Base-by-base conservation (phyloP, 2,797 vertebrate genomes). In the Crenichthys baileyi region DNA sequence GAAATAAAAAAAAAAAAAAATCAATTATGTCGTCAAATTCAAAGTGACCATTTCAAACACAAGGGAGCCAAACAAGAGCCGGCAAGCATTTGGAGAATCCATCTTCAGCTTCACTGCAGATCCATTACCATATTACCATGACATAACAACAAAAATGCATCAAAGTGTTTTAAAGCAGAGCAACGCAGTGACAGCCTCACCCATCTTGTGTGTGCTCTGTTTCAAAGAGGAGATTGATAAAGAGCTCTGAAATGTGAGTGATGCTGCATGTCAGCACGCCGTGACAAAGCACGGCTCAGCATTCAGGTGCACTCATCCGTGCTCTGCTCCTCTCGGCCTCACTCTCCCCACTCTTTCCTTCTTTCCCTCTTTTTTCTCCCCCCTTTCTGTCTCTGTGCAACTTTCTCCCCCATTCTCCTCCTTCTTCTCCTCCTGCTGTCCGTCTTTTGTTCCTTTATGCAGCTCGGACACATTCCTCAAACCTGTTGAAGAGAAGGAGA, bases 391-490 rank as follows among this genome's bases (percentile, higher is more conserved):
- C 83, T 91, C 85, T 2, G 31, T 7, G 31, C 88, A 77, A 89
- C 85, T 85, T 79, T 83, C 89, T 73, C 70, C 31, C 76, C 15
- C 58, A 41, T 48, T 70, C 65, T 76, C 46, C 70, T 79, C 55
- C n/a, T 85, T n/a, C 79, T 80, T 77, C 78, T 80, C 72, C 82
- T 89, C 85, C 85, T 81, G 73, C 81, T 76, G 82, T 88, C 89
- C 83, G 75, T 81, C 90, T 92, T 94, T 95, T 95, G 92, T 94
- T 93, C 92, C 86, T 94, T 95, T 95, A 93, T 95, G 90, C 90
- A 60, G 80, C 89, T 87, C 87, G 85, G 91, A 94, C 93, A 93
- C 93, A 95, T 95, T 95, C 93, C 93, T 93, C 89, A 79, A 86
- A 80, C 85, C 90, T 70, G 83, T 77, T 88, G 83, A 70, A 86